Base-by-base conservation (phyloP, 37 sponge, comb jelly and placozoan genomes). In the Beroe ovata region DNA sequence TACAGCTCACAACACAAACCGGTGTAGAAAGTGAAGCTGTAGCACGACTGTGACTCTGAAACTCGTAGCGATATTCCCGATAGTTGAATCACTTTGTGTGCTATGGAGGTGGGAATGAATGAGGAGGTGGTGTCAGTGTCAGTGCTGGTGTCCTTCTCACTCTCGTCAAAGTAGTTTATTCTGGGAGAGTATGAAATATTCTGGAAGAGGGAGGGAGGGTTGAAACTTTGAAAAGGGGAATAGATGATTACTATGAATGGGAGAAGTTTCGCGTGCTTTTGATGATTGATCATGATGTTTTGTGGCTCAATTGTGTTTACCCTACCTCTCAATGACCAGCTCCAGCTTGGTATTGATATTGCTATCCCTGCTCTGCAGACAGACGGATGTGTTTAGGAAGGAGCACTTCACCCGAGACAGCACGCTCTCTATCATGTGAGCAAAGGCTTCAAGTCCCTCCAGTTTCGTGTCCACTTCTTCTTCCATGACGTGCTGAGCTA, bases 381-480 rank as follows among this genome's bases (percentile, higher is more conserved):
- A 32, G 2, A 77, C 33, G 23, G 84, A 30, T 8, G 84, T 77
- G 84, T 77, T 77, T 19, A 25, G 39, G 28, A 77, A 77, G 84
- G 54, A 42, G 84, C 84, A 77, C 8, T 33, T 77, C 0, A 77
- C 84, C 8, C 84, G 84, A 21, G 84, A 77, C 54, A 77, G 54
- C 22, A 77, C 84, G 21, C 84, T 77, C 54, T 77, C 84, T 2
- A 77, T 77, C 84, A 77, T 77, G 28, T 77, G 84, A 39, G 84
- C 84, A 29, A 77, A 77, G 8, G 84, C 84, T 23, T 77, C 84
- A 42, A 77, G 84, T 42, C 84, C 84, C 54, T 77, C 84, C 2
- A 77, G 54, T 23, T 77, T 77, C 1, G 84, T 77, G 54, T 77
- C 84, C 42, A 77, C 42, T 36, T 77, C 84, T 35, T 77, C 84